Conservation (phyloP, 1,140 invertebrate species). For the Bradynema listronoti region DNA sequence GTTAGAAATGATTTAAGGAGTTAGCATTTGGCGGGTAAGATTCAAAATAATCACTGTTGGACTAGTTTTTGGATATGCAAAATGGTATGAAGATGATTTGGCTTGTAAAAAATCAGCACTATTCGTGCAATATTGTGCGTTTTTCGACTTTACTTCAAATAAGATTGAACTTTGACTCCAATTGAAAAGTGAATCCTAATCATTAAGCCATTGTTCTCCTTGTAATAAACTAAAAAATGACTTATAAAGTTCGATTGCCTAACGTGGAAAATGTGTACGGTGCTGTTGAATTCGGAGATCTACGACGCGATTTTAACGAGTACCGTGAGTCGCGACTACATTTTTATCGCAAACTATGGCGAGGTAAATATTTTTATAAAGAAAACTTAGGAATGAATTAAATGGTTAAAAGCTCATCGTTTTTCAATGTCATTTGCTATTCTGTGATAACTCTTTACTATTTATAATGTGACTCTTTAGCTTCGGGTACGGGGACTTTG, state of each 20-base stretch:
- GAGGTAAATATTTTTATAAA: slow-evolving; percentile 27
- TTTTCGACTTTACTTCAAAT: slow-evolving; percentile 13
- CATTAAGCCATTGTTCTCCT: background rate
- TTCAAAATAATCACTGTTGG: too few species aligned
- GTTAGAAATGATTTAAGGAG: too few species aligned
- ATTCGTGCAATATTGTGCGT: background rate
- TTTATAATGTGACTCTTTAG: too few species aligned
- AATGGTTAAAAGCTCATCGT: background rate
- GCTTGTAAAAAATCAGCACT: background rate
- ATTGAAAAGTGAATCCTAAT: background rate
- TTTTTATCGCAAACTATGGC: slow-evolving; percentile 47
- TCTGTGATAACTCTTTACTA: too few species aligned
- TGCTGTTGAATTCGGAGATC: slow-evolving; percentile 34
- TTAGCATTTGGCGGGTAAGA: too few species aligned
- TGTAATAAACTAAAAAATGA: background rate
- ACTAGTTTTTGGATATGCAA: too few species aligned
- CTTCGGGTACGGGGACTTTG: background rate
- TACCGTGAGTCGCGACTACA: slow-evolving; percentile 17
- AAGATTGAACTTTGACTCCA: background rate
- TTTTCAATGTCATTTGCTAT: too few species aligned
- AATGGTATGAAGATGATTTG: too few species aligned
- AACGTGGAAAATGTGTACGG: slow-evolving; percentile 27
- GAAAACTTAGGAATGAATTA: background rate
- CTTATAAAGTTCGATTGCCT: slow-evolving; percentile 14
- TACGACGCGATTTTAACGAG: slow-evolving; percentile 34